Evolutionary conservation across 2,113 vertebrate genomes (phyloP).

Genomic region (Chaetodon trifascialis): DNA sequence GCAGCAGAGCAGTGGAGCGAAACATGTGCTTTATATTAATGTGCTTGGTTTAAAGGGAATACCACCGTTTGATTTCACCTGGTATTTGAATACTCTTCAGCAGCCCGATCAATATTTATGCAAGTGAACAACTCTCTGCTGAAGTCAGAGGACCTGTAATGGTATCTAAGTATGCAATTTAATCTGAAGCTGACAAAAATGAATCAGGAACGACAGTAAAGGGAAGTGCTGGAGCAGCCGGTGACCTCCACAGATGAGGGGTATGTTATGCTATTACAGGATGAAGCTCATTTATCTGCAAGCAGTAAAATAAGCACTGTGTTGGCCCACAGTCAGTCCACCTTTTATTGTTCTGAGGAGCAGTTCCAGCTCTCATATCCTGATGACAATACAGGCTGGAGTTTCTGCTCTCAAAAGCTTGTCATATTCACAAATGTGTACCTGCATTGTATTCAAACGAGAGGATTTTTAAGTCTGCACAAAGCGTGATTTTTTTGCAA

Average conservation of each 20-base stretch:
- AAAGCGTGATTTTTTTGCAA: constrained; percentile 30
- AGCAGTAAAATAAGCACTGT: constrained; percentile 20
- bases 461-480: constrained; percentile 29
- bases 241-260: constrained; percentile 34
- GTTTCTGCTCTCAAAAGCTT: constrained; percentile 37
- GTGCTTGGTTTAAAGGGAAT: constrained; percentile 29
- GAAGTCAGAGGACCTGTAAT: constrained; percentile 52
- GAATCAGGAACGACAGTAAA: constrained; percentile 19
- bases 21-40: constrained; percentile 51
- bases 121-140: constrained; percentile 43
- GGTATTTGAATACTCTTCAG: constrained; percentile 50
- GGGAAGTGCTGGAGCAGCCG: constrained; percentile 27
- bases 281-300: constrained; percentile 46
- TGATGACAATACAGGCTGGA: not conserved
- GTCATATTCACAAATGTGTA: constrained; percentile 7
- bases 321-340: constrained; percentile 18
- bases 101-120: constrained; percentile 62
- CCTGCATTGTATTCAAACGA: not conserved
- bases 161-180: constrained; percentile 47
- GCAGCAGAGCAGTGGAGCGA: constrained; percentile 46
- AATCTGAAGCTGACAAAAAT: constrained; percentile 48
- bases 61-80: constrained; percentile 29
- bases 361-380: constrained; percentile 6
- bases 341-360: constrained; percentile 29
- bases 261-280: constrained; percentile 24